These are phyloP conservation scores for Alentia gelatinosa DNA, from an alignment of 2,888 invertebrate species.

Conservation along the genomic window DNA sequence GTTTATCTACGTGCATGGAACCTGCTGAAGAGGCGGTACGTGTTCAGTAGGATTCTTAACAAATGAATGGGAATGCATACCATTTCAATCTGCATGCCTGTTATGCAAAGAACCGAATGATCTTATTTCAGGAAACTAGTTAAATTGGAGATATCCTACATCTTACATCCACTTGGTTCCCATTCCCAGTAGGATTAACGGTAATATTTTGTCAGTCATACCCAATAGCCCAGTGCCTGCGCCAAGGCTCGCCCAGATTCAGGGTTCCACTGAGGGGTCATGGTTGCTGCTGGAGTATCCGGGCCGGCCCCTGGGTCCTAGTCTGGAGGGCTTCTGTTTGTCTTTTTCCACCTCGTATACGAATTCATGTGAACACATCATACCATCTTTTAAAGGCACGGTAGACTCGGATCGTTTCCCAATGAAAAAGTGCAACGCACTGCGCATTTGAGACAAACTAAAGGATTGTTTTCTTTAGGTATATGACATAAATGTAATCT, in stretches of 20 bases:
- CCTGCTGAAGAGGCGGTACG: no score
- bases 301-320: neutral
- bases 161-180: no score
- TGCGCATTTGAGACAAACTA: neutral
- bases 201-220: neutral
- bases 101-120: neutral
- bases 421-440: neutral
- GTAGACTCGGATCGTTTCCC: neutral
- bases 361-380: neutral
- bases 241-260: neutral
- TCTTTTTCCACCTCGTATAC: neutral
- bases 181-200: no score
- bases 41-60: no score
- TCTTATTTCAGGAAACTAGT: neutral
- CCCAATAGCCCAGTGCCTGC: neutral
- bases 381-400: slow-evolving; percentile 10
- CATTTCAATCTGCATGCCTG: neutral
- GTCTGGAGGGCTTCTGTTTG: neutral
- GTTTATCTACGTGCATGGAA: no score
- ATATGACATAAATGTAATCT: no score
- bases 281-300: neutral
- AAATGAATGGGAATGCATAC: neutral
- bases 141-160: no score
- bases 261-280: neutral
- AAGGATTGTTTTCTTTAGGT: neutral